Evolutionary conservation across 2,797 vertebrate species (phyloP), one percentile per base, ranked within the genome.

Genomic region (Melanotaenia boesemani): DNA sequence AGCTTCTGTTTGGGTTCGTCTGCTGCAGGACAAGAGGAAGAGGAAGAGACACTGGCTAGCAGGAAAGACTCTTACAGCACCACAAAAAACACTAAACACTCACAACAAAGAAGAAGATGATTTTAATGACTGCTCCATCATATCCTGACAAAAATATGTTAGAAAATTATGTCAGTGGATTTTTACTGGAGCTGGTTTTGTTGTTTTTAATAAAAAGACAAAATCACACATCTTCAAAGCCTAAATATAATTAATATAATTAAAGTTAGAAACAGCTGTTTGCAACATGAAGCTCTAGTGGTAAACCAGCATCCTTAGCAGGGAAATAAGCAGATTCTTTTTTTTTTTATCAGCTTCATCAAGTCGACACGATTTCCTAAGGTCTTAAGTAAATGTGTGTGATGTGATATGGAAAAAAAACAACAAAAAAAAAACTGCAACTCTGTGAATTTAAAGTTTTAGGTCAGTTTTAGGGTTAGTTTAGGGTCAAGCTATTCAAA

Each of bases 21-120:
- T 79, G 73, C 77, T 54, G 72, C 26, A 72, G 28, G 32, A 79
- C 81, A 81, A 79, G 71, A 79, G 80, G 80, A 85, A 85, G 80
- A 77, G 75, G 41, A 72, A 20, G 59, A 76, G 74, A 80, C 74
- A 11, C 16, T 30, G 70, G 63, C 54, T 41, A 7, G 55, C 36
- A 24, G 37, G 11, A 6, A 5, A 58, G 20, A 30, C 6, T 34
- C 36, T 58, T 41, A 70, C 63, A 60, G 57, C 80, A 36, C 20
- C 34, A 60, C 28, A 58, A 58, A 7, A 11, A 54, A 24, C 22
- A 54, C 10, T 3, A 52, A 52, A 10, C 46, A 20, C 46, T 22
- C 12, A 10, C 22, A 15, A 13, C 20, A 22, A 54, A 10, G 11
- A 10, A 52, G 9, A 22, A 13, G 20, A 24, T 5, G 9, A 11